Conservation (phyloP, 2,113 vertebrate species). For the Chlorocebus sabaeus region DNA sequence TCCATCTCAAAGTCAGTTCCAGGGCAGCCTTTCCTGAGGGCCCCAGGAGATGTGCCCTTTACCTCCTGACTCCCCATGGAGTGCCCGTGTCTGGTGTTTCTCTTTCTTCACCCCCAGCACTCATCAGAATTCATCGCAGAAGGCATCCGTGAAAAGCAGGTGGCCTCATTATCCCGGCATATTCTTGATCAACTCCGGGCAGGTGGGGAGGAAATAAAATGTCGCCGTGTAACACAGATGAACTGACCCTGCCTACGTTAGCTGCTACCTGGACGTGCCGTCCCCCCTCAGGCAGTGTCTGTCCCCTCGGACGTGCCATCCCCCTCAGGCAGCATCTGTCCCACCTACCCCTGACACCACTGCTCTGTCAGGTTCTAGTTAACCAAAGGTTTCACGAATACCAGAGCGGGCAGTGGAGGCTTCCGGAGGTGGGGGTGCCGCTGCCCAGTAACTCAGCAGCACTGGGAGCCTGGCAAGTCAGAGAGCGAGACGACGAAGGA, state of each 20-base stretch:
- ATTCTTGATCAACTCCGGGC: accelerated
- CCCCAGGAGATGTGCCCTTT: accelerated
- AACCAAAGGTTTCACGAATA: background rate
- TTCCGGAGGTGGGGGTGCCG: too few species aligned
- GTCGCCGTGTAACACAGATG: accelerated
- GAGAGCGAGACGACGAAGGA: accelerated
- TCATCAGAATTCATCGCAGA: accelerated
- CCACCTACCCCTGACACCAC: background rate
- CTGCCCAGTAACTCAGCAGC: background rate
- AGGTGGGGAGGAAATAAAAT: background rate
- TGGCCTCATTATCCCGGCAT: background rate
- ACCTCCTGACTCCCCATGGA: background rate
- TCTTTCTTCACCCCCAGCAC: background rate
- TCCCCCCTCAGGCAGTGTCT: accelerated
- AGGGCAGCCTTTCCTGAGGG: background rate
- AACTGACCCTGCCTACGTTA: background rate
- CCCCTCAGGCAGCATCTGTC: background rate
- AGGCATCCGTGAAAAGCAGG: background rate
- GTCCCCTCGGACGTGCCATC: background rate
- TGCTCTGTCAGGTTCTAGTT: background rate
- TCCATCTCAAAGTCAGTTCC: background rate
- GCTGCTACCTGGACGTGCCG: background rate
- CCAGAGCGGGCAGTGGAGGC: too few species aligned
- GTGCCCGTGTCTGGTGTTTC: background rate
- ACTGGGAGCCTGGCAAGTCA: too few species aligned